Evolutionary conservation across 2,797 vertebrate genomes (phyloP), one percentile per base, ranked within the genome.

Genomic region (Cirrhinus molitorella): DNA sequence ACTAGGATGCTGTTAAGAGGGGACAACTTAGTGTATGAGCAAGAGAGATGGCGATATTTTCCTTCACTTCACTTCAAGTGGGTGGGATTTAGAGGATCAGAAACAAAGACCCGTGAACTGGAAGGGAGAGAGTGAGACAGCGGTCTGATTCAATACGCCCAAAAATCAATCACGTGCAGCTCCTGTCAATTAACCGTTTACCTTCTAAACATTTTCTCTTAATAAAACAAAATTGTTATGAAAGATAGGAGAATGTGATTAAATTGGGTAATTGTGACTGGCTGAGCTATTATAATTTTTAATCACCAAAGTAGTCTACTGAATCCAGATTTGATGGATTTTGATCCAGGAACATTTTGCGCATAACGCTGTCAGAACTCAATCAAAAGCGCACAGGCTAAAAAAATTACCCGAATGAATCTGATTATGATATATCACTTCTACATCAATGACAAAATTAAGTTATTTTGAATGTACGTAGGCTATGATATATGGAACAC

Each of bases 81-180:
- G 95, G 95, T 92, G 94, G 95, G 93, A 94, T 95, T 94, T 94
- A 92, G 89, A 92, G 92, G 93, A 95, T 95, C 93, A 95, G 93
- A 94, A 94, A 96, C 93, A 93, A 95, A 95, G 94, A 95, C 91
- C 94, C 93, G 91, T 94, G 94, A 94, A 94, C 94, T 93, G 91
- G 89, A 72, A 59, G 71, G 51, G 72, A 61, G 72, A 77, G 88
- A 85, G 91, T 70, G 86, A 82, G 91, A 89, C 86, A 90, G 86
- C 86, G 93, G 91, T 94, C 93, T 94, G 92, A 95, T 94, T 94
- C 94, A 96, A 95, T 94, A 93, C 92, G 90, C 90, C 92, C 96
- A 95, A 91, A 93, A 95, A 95, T 94, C 92, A 93, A 95, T 96
- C 96, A 95, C 93, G 91, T 94, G 93, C 88, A 91, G 91, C 92